phyloP scores from a whole-genome alignment of 2,888 invertebrate genomes.

The Eilema caniola region DNA sequence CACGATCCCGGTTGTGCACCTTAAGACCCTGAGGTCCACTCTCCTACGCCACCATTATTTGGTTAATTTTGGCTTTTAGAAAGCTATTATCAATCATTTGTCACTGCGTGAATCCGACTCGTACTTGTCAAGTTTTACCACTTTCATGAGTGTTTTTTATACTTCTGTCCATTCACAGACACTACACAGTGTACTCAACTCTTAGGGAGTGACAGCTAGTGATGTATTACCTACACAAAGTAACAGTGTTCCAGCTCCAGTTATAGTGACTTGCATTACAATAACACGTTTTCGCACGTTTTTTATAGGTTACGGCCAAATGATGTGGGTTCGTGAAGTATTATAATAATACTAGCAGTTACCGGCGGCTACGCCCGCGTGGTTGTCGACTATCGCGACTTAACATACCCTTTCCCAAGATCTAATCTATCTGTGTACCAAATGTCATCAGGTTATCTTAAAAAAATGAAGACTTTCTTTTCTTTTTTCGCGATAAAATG shows the following conservation, averaged over 20 bases:
- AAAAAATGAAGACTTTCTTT: no score
- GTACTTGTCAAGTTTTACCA: not conserved
- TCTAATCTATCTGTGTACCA: no score
- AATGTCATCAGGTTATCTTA: no score
- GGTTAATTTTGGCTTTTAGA: no score
- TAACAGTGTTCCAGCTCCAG: not conserved
- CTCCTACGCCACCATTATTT: no score
- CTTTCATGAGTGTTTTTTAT: not conserved
- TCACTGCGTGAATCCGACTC: not conserved
- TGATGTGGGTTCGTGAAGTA: not conserved
- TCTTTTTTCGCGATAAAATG: no score
- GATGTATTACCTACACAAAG: not conserved
- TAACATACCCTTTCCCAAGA: no score
- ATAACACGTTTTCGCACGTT: slow-evolving; percentile 1
- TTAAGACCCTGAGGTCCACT: no score
- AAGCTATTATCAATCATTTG: no score
- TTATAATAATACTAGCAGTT: not conserved
- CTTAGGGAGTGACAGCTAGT: not conserved
- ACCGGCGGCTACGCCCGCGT: no score
- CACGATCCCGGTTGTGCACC: no score
- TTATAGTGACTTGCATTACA: not conserved
- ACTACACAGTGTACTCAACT: not conserved
- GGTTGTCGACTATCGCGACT: no score
- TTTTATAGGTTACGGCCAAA: not conserved
- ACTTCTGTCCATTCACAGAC: not conserved